These are phyloP conservation scores for Crotophaga sulcirostris DNA, from an alignment of 2,113 vertebrate genomes.

Conservation along the genomic window DNA sequence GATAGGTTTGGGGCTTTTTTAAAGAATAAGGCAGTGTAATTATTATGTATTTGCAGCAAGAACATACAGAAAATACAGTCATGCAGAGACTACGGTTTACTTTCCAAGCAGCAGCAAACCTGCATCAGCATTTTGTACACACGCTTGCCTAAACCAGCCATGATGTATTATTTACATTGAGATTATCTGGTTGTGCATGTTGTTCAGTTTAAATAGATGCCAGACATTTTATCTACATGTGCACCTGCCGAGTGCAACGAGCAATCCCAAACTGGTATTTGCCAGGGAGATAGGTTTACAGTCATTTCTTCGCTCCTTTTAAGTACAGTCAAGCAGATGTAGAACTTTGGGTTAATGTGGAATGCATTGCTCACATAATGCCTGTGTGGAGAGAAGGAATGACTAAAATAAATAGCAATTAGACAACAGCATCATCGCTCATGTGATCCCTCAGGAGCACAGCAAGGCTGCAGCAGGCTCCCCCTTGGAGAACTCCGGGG, in stretches of 20 bases:
- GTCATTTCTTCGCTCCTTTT: conserved; percentile 75
- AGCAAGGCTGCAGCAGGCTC: not conserved
- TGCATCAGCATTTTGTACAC: not conserved
- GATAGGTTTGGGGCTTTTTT: too few species aligned
- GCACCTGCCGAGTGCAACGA: conserved; percentile 76
- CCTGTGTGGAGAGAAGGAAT: conserved; percentile 66
- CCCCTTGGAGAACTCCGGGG: not conserved
- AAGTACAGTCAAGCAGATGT: conserved; percentile 77
- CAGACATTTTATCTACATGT: conserved; percentile 80
- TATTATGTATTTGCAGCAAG: not conserved
- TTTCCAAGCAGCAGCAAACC: not conserved
- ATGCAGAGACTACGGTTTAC: not conserved
- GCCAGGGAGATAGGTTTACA: conserved; percentile 80
- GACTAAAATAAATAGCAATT: conserved; percentile 64
- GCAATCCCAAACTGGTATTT: conserved; percentile 75
- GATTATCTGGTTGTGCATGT: conserved; percentile 74
- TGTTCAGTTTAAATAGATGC: conserved; percentile 84
- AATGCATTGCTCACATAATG: conserved; percentile 68
- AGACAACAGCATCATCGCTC: conserved; percentile 17
- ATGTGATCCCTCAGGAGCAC: not conserved
- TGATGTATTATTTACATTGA: conserved; percentile 78
- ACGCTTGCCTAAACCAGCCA: conserved; percentile 29
- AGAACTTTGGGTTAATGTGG: conserved; percentile 54
- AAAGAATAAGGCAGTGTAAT: too few species aligned
- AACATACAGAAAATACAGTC: not conserved